Evolutionary conservation across 1,140 invertebrate genomes (phyloP).

Genomic region (Portunus trituberculatus): DNA sequence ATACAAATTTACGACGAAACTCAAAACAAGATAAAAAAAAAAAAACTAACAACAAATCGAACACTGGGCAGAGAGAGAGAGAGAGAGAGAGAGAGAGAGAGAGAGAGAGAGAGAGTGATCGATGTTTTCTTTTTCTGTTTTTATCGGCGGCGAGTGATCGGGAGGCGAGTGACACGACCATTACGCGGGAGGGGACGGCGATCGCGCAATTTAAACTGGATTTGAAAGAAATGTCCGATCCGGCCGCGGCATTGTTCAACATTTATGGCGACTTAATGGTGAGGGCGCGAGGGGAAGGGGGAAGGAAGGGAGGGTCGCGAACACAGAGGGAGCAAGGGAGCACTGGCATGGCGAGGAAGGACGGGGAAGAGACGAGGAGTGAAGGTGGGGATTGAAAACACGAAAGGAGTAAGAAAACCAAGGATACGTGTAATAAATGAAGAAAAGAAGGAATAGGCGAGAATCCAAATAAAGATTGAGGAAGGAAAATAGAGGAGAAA

Average conservation of each 20-base stretch:
- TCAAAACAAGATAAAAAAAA: not conserved
- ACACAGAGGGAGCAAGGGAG: not conserved
- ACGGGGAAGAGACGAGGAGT: not conserved
- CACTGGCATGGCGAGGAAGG: not conserved
- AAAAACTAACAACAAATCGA: not conserved
- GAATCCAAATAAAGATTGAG: not conserved
- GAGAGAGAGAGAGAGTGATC: not conserved
- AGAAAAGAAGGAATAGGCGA: not conserved
- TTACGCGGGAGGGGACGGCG: slow-evolving; percentile 62
- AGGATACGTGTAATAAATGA: not conserved
- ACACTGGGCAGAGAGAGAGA: too few relatives aligned
- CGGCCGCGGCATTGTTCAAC: slow-evolving; percentile 69
- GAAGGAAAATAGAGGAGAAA: not conserved
- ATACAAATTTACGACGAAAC: not conserved
- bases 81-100: not conserved
- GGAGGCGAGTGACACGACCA: slow-evolving; percentile 68
- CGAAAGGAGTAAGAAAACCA: slow-evolving; percentile 21
- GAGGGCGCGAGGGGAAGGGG: not conserved
- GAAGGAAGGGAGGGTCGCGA: not conserved
- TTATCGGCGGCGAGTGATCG: slow-evolving; percentile 64
- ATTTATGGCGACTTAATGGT: slow-evolving; percentile 71
- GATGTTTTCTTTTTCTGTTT: slow-evolving; percentile 54
- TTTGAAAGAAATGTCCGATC: slow-evolving; percentile 72
- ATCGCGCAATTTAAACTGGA: slow-evolving; percentile 70
- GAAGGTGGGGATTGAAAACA: not conserved